These are phyloP conservation scores for Conops quadrifasciatus DNA, from an alignment of 2,888 invertebrate genomes.

Conservation along the genomic window DNA sequence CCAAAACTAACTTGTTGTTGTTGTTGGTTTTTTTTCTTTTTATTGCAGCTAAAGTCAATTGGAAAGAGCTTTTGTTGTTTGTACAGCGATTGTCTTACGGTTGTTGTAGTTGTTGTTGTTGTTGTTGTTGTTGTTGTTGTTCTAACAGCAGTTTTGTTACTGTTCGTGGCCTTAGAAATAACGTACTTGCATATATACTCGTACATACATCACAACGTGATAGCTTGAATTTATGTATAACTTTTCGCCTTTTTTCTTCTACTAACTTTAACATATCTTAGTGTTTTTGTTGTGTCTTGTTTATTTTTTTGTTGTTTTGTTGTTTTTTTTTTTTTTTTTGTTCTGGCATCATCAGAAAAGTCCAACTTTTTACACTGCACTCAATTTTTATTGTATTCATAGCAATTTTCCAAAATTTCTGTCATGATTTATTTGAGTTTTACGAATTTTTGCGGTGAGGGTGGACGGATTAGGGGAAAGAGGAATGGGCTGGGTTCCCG, in stretches of 20 bases:
- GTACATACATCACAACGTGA: not conserved
- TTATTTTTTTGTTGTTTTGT: not conserved
- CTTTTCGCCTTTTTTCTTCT: not conserved
- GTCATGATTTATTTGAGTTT: slow-evolving; percentile 26
- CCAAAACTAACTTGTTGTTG: too few species aligned
- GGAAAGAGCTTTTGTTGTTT: not conserved
- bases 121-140: not conserved
- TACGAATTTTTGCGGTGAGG: not conserved
- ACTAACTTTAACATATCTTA: too few species aligned
- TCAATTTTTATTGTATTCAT: slow-evolving; percentile 24
- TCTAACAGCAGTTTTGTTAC: not conserved
- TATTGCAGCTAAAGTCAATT: not conserved
- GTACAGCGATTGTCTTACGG: not conserved
- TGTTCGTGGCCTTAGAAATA: not conserved
- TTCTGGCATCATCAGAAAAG: slow-evolving; percentile 19
- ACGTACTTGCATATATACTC: not conserved
- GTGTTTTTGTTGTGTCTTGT: not conserved
- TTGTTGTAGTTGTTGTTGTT: not conserved
- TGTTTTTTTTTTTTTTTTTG: slow-evolving; percentile 4
- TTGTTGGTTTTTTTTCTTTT: too few species aligned
- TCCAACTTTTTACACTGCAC: slow-evolving; percentile 8
- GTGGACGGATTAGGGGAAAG: not conserved
- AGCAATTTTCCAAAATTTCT: slow-evolving; percentile 21
- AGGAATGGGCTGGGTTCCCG: slow-evolving; percentile 17
- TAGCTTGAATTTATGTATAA: not conserved